These are phyloP conservation scores for Monochamus alternatus DNA, from an alignment of 2,888 invertebrate genomes.

Conservation along the genomic window DNA sequence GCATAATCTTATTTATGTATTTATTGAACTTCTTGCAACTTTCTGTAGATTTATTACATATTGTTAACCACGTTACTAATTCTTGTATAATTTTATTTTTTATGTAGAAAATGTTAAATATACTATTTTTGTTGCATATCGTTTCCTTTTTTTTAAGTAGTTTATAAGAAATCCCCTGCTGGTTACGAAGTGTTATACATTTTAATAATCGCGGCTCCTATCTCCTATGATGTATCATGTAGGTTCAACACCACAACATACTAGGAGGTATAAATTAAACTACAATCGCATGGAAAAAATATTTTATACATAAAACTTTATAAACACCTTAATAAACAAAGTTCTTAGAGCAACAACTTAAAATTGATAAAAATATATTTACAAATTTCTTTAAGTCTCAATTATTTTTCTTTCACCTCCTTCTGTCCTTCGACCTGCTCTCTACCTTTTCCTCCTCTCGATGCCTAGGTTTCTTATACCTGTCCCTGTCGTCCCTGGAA, in stretches of 20 bases:
- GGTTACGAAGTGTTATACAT: no score
- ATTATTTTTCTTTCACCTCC: slow-evolving; percentile 58
- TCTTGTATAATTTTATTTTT: slow-evolving; percentile 58
- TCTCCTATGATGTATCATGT: no score
- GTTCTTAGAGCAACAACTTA: slow-evolving; percentile 18
- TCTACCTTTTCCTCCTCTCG: slow-evolving; percentile 60
- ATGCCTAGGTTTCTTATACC: slow-evolving; percentile 61
- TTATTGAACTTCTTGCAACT: slow-evolving; percentile 21
- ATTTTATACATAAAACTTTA: slow-evolving; percentile 37
- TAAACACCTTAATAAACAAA: slow-evolving; percentile 23
- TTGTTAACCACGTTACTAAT: slow-evolving; percentile 48
- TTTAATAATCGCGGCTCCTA: no score
- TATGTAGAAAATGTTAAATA: slow-evolving; percentile 51
- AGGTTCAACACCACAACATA: no score
- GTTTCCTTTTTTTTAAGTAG: slow-evolving; percentile 8
- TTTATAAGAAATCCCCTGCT: no score
- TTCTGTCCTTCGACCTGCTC: slow-evolving; percentile 63
- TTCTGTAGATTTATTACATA: slow-evolving; percentile 29
- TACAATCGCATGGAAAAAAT: slow-evolving; percentile 34
- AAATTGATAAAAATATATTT: slow-evolving; percentile 25
- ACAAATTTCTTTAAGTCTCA: slow-evolving; percentile 11
- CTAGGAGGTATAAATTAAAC: no score
- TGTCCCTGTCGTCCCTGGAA: slow-evolving; percentile 58
- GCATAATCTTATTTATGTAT: slow-evolving; percentile 39
- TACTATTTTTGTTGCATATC: slow-evolving; percentile 47